These are phyloP conservation scores for Thinocorus orbignyianus DNA, from an alignment of 2,113 vertebrate species.

Conservation along the genomic window DNA sequence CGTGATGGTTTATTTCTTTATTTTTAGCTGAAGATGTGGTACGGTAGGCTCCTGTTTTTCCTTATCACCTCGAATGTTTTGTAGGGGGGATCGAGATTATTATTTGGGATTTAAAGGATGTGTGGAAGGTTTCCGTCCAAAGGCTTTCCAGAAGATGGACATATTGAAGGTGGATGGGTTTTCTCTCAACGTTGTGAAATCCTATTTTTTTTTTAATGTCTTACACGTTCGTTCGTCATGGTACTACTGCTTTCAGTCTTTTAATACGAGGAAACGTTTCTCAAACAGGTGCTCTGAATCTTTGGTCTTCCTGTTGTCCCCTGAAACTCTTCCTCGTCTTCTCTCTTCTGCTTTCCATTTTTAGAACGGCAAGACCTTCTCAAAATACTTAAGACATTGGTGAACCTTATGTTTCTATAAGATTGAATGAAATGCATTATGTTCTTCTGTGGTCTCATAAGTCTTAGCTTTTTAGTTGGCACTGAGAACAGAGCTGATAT, in stretches of 20 bases:
- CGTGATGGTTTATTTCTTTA: accelerated
- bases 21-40: accelerated
- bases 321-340: accelerated
- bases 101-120: accelerated
- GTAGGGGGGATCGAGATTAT: accelerated
- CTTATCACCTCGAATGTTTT: accelerated
- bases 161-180: accelerated
- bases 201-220: not conserved
- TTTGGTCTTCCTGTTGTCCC: not conserved
- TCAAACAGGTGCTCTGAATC: not conserved
- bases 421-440: accelerated
- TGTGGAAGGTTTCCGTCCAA: accelerated
- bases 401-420: accelerated
- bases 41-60: accelerated
- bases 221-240: accelerated
- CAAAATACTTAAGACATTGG: accelerated
- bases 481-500: accelerated
- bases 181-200: accelerated
- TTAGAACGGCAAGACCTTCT: accelerated
- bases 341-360: accelerated
- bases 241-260: not conserved
- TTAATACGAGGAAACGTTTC: accelerated
- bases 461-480: accelerated
- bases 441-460: accelerated
- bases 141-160: accelerated